Evolutionary conservation across 1,140 invertebrate genomes (phyloP).

Genomic region (Thaumatotibia leucotreta): DNA sequence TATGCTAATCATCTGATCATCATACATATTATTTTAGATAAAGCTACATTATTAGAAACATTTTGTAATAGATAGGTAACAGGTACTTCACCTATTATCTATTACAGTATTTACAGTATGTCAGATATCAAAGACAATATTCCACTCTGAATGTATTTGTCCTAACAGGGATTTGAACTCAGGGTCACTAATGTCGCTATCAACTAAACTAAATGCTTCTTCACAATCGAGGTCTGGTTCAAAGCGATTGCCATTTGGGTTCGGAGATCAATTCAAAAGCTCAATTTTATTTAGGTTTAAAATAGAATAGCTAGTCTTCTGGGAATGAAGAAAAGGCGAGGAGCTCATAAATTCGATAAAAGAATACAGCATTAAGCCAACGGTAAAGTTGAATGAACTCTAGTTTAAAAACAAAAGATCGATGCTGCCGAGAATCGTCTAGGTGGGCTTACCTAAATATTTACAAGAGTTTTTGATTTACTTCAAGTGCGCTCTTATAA

Average conservation of each 20-base stretch:
- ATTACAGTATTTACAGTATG: too few species aligned
- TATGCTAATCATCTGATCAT: too few species aligned
- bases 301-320: neutral
- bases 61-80: too few species aligned
- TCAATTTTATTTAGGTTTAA: neutral
- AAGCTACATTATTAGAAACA: too few species aligned
- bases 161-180: neutral
- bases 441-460: neutral
- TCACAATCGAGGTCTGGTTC: neutral
- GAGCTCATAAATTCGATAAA: neutral
- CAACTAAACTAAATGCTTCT: neutral
- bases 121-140: too few species aligned
- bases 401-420: constrained; percentile 6
- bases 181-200: neutral
- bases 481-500: neutral
- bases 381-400: constrained; percentile 7
- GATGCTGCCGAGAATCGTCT: neutral
- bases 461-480: neutral
- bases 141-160: neutral
- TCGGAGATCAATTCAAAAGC: neutral
- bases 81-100: too few species aligned
- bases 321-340: neutral
- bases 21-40: too few species aligned
- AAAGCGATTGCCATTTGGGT: neutral
- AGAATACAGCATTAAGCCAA: neutral